phyloP scores from a whole-genome alignment of 2,888 invertebrate species.

The Periphyllus acericola region DNA sequence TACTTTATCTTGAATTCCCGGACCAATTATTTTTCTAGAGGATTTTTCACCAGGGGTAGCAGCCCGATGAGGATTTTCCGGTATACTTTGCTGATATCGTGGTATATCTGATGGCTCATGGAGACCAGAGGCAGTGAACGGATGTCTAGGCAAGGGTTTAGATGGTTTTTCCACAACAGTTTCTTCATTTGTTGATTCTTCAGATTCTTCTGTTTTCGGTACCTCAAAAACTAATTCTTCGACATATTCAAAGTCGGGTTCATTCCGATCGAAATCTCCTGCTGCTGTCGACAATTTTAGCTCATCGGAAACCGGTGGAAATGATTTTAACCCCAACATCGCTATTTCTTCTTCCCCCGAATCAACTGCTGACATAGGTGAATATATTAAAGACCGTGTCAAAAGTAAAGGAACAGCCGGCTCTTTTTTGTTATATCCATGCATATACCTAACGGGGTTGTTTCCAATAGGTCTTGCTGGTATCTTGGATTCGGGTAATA shows the following conservation, averaged over 20 bases:
- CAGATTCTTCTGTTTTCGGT: not conserved
- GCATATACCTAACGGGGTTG: constrained; percentile 48
- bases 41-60: constrained; percentile 8
- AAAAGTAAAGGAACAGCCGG: constrained; percentile 13
- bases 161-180: not conserved
- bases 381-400: constrained; percentile 41
- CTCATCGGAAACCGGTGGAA: constrained; percentile 61
- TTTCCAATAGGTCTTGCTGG: constrained; percentile 18
- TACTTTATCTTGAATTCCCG: not conserved
- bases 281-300: constrained; percentile 56
- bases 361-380: constrained; percentile 38
- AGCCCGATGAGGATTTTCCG: constrained; percentile 59
- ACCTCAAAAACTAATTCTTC: constrained; percentile 40
- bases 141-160: not conserved
- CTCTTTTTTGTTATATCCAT: constrained; percentile 49
- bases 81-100: constrained; percentile 73
- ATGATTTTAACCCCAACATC: constrained; percentile 44
- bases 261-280: constrained; percentile 43
- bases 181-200: not conserved
- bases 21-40: not conserved
- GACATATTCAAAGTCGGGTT: not conserved
- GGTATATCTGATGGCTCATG: constrained; percentile 83
- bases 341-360: constrained; percentile 53
- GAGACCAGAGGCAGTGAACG: constrained; percentile 65
- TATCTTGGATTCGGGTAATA: constrained; percentile 26